Evolutionary conservation across 2,113 vertebrate species (phyloP).

Genomic region (Percopsis transmontana): DNA sequence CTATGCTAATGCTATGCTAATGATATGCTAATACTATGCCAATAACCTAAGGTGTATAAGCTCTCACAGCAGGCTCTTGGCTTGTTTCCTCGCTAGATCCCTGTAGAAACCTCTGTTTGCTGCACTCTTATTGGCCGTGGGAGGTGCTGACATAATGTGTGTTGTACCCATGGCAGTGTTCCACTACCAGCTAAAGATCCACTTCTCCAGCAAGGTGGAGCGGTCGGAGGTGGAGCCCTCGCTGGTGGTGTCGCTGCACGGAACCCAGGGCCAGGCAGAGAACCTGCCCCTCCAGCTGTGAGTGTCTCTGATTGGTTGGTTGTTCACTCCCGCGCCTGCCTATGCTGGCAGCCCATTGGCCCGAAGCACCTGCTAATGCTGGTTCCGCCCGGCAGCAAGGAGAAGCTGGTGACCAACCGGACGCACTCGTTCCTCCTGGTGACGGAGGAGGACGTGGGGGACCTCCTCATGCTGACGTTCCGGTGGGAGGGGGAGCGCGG

Average conservation of each 20-base stretch:
- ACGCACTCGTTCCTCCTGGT: conserved; percentile 79
- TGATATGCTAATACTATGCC: too few relatives aligned
- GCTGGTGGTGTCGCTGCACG: conserved; percentile 70
- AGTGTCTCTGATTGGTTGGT: conserved; percentile 37
- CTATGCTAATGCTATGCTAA: too few relatives aligned
- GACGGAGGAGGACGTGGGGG: conserved; percentile 77
- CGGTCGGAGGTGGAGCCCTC: conserved; percentile 63
- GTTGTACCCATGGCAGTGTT: too few relatives aligned
- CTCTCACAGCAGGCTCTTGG: too few relatives aligned
- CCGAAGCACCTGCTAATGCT: neutral
- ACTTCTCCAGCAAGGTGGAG: conserved; percentile 70
- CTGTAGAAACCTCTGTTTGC: too few relatives aligned
- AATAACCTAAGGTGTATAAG: too few relatives aligned
- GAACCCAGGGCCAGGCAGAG: conserved; percentile 70
- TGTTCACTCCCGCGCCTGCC: neutral
- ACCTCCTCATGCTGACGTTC: conserved; percentile 77
- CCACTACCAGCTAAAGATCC: conserved; percentile 83
- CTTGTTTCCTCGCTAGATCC: too few relatives aligned
- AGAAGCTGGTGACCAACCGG: conserved; percentile 69
- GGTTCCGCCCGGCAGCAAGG: conserved; percentile 56
- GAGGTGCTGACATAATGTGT: too few relatives aligned
- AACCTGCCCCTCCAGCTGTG: conserved; percentile 76
- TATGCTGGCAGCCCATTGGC: too few relatives aligned
- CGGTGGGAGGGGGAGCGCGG: conserved; percentile 69
- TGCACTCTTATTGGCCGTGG: too few relatives aligned